A percentile compares a stretch with the other conserved stretches of the same genome.
These are phyloP conservation scores for Diceros bicornis DNA, from an alignment of 2,797 vertebrate genomes.

Conservation along the genomic window DNA sequence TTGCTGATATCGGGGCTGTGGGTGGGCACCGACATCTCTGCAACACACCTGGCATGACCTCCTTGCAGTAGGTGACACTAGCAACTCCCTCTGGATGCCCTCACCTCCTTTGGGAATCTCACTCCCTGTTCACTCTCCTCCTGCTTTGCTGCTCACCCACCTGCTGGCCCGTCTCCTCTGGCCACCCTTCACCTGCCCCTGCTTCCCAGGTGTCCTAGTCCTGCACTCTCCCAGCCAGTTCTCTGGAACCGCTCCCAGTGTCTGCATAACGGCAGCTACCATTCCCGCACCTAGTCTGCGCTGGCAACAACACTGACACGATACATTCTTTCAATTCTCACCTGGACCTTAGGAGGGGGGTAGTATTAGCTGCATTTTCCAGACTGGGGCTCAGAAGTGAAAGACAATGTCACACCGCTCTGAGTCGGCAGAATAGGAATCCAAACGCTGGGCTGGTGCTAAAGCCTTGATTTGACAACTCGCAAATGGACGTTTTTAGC, in stretches of 20 bases:
- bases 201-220: background rate
- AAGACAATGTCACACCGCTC: background rate
- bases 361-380: background rate
- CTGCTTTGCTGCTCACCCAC: background rate
- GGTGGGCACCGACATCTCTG: background rate
- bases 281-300: background rate
- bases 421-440: background rate
- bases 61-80: background rate
- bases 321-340: background rate
- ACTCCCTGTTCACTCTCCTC: background rate
- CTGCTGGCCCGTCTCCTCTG: background rate
- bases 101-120: background rate
- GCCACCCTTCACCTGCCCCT: background rate
- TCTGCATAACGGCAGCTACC: background rate
- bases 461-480: background rate
- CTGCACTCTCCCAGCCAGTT: background rate
- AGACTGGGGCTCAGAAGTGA: background rate
- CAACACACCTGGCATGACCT: too few relatives aligned
- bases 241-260: background rate
- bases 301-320: background rate
- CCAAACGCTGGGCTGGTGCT: background rate
- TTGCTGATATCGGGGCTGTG: rapidly evolving
- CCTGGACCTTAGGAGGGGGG: too few relatives aligned
- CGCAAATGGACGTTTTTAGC: background rate
- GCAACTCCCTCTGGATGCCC: background rate